Percentiles rank a stretch among this genome's conserved stretches.
phyloP scores from a whole-genome alignment of 2,888 invertebrate genomes.

The Hypselothyrea guttata region DNA sequence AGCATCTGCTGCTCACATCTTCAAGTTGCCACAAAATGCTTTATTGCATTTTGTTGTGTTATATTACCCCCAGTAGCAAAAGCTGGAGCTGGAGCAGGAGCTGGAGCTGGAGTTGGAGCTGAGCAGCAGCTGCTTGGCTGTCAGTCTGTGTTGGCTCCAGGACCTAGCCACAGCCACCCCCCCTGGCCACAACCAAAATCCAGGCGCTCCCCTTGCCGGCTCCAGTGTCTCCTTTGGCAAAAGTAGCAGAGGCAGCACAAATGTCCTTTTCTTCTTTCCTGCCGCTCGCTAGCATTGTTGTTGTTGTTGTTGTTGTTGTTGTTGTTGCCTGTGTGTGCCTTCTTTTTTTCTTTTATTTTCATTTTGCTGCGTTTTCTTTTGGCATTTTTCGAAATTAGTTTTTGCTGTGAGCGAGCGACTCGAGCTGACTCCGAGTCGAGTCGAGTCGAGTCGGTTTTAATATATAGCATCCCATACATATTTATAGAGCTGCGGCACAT shows the following conservation, averaged over 20 bases:
- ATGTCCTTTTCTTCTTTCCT: constrained; percentile 70
- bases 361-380: constrained; percentile 73
- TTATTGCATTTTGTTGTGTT: constrained; percentile 79
- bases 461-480: constrained; percentile 79
- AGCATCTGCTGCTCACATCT: constrained; percentile 78
- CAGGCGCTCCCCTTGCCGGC: constrained; percentile 9
- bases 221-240: constrained; percentile 20
- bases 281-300: constrained; percentile 6
- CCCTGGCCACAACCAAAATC: constrained; percentile 14
- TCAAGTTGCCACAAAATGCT: constrained; percentile 79
- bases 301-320: constrained; percentile 30
- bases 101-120: constrained; percentile 4
- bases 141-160: constrained; percentile 62
- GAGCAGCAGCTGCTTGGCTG: constrained; percentile 57
- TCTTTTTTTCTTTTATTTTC: constrained; percentile 60
- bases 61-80: constrained; percentile 70
- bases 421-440: constrained; percentile 38
- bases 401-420: constrained; percentile 66
- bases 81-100: constrained; percentile 15
- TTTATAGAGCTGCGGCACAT: constrained; percentile 79
- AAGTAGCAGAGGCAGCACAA: constrained; percentile 61
- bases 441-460: constrained; percentile 76
- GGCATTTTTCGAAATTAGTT: constrained; percentile 80
- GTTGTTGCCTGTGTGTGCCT: constrained; percentile 27
- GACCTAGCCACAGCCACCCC: constrained; percentile 33